phyloP scores from a whole-genome alignment of 2,113 vertebrate species.

The Cololabis saira region DNA sequence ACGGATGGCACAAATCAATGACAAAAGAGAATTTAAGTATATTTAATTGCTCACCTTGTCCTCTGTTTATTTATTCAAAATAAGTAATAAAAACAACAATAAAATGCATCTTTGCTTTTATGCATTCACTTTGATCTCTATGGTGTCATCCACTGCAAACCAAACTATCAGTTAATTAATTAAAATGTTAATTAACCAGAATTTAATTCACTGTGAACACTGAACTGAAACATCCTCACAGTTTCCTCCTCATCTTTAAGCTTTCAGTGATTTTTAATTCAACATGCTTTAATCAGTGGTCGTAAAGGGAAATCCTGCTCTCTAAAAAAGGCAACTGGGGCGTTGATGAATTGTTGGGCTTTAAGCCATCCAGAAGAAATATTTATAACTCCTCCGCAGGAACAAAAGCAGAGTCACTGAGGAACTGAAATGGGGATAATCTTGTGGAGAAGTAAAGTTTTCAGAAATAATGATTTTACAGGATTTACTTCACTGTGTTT shows the following conservation, averaged over 20 bases:
- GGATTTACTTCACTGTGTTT: conserved; percentile 26
- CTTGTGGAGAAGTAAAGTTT: conserved; percentile 2
- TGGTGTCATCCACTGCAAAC: not conserved
- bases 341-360: conserved; percentile 21
- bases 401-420: conserved; percentile 7
- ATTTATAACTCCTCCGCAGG: conserved; percentile 31
- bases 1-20: no score
- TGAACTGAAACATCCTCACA: conserved; percentile 5
- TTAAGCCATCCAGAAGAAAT: conserved; percentile 30
- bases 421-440: conserved; percentile 14
- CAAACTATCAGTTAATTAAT: conserved; percentile 6
- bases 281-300: conserved; percentile 22
- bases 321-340: conserved; percentile 28
- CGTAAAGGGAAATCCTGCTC: conserved; percentile 32
- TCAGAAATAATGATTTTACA: conserved; percentile 14
- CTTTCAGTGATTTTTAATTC: conserved; percentile 28
- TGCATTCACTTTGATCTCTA: no score
- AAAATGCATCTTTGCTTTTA: no score
- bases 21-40: no score
- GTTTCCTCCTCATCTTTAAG: conserved; percentile 1
- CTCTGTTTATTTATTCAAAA: no score
- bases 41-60: no score
- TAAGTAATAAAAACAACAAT: no score
- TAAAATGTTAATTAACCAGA: conserved; percentile 23
- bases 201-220: conserved; percentile 7